Percentiles rank a stretch among this genome's conserved stretches.
These are phyloP conservation scores for Amphipoea oculea DNA, from an alignment of 2,888 invertebrate species.

Conservation along the genomic window DNA sequence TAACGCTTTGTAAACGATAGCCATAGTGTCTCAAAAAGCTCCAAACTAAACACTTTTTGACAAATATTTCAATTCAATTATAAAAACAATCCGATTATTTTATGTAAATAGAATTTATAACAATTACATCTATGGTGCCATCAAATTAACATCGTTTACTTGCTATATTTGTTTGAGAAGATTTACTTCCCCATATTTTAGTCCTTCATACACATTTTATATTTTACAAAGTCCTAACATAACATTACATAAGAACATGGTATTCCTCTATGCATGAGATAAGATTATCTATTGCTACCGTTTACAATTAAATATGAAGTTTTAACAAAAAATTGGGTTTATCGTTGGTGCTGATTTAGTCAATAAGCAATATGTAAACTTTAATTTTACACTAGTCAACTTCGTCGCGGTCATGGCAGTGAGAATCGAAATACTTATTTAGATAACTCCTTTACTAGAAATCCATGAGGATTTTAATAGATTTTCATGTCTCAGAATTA, in stretches of 20 bases:
- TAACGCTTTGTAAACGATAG: conserved; percentile 36
- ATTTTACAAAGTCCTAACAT: no score
- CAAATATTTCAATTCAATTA: not conserved
- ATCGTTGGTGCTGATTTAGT: conserved; percentile 75
- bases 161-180: not conserved
- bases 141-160: not conserved
- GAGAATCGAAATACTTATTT: conserved; percentile 17
- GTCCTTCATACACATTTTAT: not conserved
- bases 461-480: not conserved
- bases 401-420: conserved; percentile 44
- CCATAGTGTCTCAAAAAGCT: not conserved
- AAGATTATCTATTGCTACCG: conserved; percentile 24
- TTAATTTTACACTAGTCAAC: conserved; percentile 72
- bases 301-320: conserved; percentile 27
- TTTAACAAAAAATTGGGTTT: conserved; percentile 62
- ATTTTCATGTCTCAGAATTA: not conserved
- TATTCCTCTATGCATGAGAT: not conserved
- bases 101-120: not conserved
- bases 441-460: conserved; percentile 19
- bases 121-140: not conserved
- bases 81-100: not conserved
- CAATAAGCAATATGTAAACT: conserved; percentile 63
- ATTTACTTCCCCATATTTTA: not conserved
- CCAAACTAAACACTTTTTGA: not conserved
- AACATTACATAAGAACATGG: not conserved